Conservation (phyloP, 2,797 vertebrate species). For the Echeneis naucrates region DNA sequence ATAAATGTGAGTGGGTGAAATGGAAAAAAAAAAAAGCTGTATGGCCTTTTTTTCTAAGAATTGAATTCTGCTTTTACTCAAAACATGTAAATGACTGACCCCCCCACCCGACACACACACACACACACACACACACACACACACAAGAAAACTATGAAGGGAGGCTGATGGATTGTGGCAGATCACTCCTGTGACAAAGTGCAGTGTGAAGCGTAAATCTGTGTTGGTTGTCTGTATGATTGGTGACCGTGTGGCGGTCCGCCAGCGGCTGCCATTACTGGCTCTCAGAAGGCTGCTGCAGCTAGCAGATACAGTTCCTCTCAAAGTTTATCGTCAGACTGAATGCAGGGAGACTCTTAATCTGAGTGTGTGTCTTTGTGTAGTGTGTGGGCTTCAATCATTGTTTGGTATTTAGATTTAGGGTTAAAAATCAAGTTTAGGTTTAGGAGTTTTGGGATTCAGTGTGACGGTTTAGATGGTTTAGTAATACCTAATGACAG, state of each 20-base stretch:
- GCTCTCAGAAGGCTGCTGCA: conserved; percentile 24
- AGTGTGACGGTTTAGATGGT: too few relatives aligned
- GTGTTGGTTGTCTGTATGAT: conserved; percentile 63
- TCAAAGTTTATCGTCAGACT: conserved; percentile 50
- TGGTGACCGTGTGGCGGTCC: conserved; percentile 49
- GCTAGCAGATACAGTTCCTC: conserved; percentile 38
- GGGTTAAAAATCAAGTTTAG: too few relatives aligned
- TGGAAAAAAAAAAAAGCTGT: conserved; percentile 14
- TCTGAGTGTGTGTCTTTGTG: conserved; percentile 9
- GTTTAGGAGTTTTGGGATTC: too few relatives aligned
- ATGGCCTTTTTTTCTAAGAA: conserved; percentile 6
- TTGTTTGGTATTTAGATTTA: too few relatives aligned
- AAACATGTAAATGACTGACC: too few relatives aligned
- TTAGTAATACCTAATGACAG: too few relatives aligned
- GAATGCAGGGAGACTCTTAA: conserved; percentile 7
- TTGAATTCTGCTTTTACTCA: conserved; percentile 1
- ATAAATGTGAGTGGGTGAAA: conserved; percentile 1
- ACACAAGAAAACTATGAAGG: conserved; percentile 28
- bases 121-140: too few relatives aligned
- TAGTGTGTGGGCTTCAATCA: too few relatives aligned
- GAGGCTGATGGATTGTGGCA: conserved; percentile 52
- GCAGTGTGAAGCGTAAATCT: conserved; percentile 62
- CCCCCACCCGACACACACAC: neutral
- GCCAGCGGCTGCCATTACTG: conserved; percentile 51
- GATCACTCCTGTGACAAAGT: conserved; percentile 58